Evolutionary conservation across 2,113 vertebrate species (phyloP).

Genomic region (Ceratotherium simum): DNA sequence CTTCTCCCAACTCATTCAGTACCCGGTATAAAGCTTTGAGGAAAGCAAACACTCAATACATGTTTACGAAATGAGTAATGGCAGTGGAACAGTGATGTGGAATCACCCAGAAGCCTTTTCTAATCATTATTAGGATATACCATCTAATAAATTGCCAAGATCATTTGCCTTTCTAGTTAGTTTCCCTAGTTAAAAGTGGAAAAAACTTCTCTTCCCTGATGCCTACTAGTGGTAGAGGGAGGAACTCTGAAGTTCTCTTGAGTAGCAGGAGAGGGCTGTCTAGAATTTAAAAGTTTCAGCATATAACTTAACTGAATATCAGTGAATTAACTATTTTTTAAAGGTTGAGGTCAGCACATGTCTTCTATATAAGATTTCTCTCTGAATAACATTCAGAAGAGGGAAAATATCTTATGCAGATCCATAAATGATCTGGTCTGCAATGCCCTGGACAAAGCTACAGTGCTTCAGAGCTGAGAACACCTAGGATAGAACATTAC

Average conservation of each 20-base stretch:
- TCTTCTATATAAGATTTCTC: background rate
- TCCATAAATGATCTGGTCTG: background rate
- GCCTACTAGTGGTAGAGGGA: background rate
- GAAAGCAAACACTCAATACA: background rate
- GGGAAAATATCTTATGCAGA: background rate
- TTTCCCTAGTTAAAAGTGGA: background rate
- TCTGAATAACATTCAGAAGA: background rate
- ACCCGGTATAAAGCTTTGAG: background rate
- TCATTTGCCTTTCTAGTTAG: background rate
- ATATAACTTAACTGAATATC: background rate
- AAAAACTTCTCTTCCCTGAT: background rate
- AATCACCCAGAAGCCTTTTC: background rate
- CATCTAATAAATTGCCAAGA: background rate
- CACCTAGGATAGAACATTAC: background rate
- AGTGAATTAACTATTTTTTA: background rate
- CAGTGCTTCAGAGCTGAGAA: background rate
- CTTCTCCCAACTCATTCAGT: background rate
- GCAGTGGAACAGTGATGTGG: background rate
- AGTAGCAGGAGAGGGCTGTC: background rate
- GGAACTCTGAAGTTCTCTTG: background rate
- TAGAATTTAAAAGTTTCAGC: background rate
- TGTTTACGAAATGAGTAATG: background rate
- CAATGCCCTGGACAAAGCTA: background rate
- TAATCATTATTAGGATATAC: background rate
- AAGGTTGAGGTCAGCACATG: background rate